These are phyloP conservation scores for Petaurus breviceps DNA, from an alignment of 2,113 vertebrate genomes.

Conservation along the genomic window DNA sequence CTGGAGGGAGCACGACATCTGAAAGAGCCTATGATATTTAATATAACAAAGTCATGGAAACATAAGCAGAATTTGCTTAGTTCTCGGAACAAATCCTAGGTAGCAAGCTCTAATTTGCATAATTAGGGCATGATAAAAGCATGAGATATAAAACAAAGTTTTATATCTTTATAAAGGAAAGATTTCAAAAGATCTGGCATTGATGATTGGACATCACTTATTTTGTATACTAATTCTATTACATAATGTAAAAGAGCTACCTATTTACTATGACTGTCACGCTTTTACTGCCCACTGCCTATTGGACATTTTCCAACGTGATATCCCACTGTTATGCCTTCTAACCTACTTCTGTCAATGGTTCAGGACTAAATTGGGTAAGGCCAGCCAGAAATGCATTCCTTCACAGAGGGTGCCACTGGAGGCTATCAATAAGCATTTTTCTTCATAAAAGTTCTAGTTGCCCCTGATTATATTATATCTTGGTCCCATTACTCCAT, in stretches of 20 bases:
- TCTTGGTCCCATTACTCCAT: neutral
- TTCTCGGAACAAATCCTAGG: neutral
- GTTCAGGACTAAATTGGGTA: neutral
- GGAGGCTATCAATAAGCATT: neutral
- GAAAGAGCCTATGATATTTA: neutral
- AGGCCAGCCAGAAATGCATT: neutral
- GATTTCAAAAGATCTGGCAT: neutral
- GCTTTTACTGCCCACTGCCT: neutral
- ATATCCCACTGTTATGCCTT: neutral
- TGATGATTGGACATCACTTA: neutral
- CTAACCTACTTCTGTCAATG: neutral
- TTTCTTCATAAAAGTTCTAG: neutral
- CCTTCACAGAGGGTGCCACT: neutral
- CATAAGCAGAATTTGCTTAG: neutral
- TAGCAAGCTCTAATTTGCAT: neutral
- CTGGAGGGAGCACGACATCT: neutral
- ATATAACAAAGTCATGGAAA: neutral
- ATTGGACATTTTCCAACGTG: neutral
- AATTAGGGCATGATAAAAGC: neutral
- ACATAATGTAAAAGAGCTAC: neutral
- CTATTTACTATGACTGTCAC: neutral
- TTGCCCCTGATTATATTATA: too few species aligned
- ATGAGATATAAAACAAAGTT: neutral
- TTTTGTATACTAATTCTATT: neutral
- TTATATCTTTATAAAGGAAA: too few species aligned